Conservation (phyloP, 2,888 invertebrate genomes). For the Nymphalis c-album region DNA sequence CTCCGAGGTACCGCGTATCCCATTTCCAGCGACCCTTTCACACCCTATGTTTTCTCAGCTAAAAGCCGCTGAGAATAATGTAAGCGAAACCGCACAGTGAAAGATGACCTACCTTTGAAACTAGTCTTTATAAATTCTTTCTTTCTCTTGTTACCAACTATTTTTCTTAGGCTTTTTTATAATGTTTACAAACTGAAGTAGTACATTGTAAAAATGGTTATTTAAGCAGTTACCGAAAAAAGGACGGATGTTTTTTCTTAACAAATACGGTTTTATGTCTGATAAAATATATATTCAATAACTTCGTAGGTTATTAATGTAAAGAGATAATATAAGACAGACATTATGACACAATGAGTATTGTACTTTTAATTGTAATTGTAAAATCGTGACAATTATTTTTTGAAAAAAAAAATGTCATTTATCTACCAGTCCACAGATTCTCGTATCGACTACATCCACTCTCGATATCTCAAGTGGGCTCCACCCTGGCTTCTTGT, state of each 20-base stretch:
- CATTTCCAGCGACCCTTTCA: conserved; percentile 54
- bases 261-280: too few relatives aligned
- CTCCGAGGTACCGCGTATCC: conserved; percentile 43
- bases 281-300: too few relatives aligned
- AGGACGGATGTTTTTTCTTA: too few relatives aligned
- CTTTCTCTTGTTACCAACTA: background rate
- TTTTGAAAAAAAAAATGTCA: too few relatives aligned
- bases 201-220: too few relatives aligned
- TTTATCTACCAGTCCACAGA: conserved; percentile 5
- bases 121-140: background rate
- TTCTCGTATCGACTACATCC: background rate
- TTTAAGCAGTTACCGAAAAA: too few relatives aligned
- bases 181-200: background rate
- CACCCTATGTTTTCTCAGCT: conserved; percentile 69
- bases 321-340: too few relatives aligned
- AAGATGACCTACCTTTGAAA: conserved; percentile 8
- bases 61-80: conserved; percentile 60
- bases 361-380: too few relatives aligned
- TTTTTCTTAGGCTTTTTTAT: background rate
- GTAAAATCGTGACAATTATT: too few relatives aligned
- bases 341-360: too few relatives aligned
- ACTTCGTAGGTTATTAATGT: too few relatives aligned
- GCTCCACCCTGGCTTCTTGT: conserved; percentile 21
- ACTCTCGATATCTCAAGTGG: conserved; percentile 35
- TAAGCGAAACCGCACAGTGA: conserved; percentile 22